Conservation (phyloP, 2,797 vertebrate species). For the Merluccius polli region DNA sequence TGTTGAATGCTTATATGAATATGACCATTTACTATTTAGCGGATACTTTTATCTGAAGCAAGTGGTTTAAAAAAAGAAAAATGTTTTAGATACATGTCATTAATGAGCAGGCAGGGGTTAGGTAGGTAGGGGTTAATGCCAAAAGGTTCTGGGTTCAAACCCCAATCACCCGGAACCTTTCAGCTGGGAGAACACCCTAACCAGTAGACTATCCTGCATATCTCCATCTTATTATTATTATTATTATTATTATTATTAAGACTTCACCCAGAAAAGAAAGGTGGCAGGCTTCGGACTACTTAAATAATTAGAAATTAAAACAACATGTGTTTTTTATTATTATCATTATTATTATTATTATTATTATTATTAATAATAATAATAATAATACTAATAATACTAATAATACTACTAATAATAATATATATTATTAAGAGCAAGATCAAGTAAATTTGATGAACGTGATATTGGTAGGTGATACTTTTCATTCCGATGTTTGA, state of each 20-base stretch:
- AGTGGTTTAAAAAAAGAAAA: too few species aligned
- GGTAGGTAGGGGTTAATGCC: not conserved
- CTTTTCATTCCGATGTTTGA: not conserved
- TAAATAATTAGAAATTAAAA: conserved; percentile 5
- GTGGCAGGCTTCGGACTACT: not conserved
- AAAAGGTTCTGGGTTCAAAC: not conserved
- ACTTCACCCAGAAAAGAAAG: conserved; percentile 14
- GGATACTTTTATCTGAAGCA: not conserved
- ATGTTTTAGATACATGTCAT: not conserved
- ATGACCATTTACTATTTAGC: not conserved
- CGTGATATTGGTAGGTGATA: not conserved
- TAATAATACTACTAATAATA: too few species aligned
- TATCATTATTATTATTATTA: too few species aligned
- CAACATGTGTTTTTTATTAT: not conserved
- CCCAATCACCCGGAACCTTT: not conserved
- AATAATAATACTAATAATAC: too few species aligned
- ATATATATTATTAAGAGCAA: too few species aligned
- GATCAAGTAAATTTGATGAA: not conserved
- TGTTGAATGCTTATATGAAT: not conserved
- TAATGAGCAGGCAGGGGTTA: not conserved
- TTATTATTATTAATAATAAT: too few species aligned
- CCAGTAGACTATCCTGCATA: not conserved
- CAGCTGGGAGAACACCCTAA: not conserved
- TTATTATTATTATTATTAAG: too few species aligned
- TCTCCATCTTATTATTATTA: not conserved